Evolutionary conservation across 2,888 invertebrate genomes (phyloP).

Genomic region (Coelopa pilipes): DNA sequence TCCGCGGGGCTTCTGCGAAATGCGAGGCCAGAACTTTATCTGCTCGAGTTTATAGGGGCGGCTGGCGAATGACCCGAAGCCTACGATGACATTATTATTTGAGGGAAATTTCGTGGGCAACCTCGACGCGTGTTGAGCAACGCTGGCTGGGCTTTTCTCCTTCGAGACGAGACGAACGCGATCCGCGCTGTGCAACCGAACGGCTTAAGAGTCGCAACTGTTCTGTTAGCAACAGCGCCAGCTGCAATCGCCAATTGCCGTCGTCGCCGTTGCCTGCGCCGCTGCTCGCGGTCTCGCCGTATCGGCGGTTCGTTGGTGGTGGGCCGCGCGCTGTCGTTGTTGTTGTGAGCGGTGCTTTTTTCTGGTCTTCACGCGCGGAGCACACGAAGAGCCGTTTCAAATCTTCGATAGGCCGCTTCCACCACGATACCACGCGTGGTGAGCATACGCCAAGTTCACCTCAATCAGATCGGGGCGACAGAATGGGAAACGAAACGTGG

Average conservation of each 20-base stretch:
- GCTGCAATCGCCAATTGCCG: constrained; percentile 40
- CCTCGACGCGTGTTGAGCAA: constrained; percentile 46
- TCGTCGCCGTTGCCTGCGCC: constrained; percentile 1
- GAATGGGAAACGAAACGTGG: neutral
- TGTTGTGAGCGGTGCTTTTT: neutral
- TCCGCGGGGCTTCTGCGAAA: no score
- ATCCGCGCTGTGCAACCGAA: constrained; percentile 47
- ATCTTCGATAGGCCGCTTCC: constrained; percentile 6
- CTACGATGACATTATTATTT: no score
- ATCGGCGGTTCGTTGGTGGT: constrained; percentile 10
- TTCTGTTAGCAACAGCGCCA: constrained; percentile 49
- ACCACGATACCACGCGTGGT: constrained; percentile 9
- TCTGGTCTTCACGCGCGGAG: neutral
- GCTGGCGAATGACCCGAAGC: no score
- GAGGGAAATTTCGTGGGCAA: constrained; percentile 23
- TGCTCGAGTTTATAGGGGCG: no score
- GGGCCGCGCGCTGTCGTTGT: constrained; percentile 2
- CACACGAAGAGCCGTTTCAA: neutral
- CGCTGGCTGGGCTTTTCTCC: constrained; percentile 20
- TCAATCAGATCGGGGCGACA: neutral
- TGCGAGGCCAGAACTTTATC: no score
- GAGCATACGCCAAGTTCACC: neutral
- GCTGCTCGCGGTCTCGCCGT: neutral
- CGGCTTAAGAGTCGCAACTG: constrained; percentile 51
- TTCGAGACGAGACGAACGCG: constrained; percentile 37